Evolutionary conservation across 2,113 vertebrate species (phyloP).

Genomic region (Peromyscus californicus): DNA sequence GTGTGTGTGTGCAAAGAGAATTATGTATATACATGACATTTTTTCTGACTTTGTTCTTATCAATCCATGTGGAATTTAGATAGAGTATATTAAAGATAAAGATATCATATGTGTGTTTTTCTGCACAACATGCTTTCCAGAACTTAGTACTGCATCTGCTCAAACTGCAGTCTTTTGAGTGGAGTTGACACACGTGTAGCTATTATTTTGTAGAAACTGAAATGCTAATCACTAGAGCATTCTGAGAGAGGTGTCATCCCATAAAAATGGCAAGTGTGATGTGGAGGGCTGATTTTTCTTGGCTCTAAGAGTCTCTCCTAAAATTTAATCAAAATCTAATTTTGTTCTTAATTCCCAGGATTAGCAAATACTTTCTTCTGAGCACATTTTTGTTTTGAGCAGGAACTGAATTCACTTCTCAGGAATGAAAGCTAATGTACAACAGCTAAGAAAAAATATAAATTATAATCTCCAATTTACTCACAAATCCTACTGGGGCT

Average conservation of each 20-base stretch:
- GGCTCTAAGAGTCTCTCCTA: slow-evolving; percentile 13
- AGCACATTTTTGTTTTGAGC: slow-evolving; percentile 10
- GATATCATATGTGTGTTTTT: background rate
- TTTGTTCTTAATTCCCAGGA: slow-evolving; percentile 63
- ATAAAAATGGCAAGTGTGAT: background rate
- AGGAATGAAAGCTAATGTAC: slow-evolving; percentile 2
- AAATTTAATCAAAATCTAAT: slow-evolving; percentile 54
- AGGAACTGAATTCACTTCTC: slow-evolving; percentile 27
- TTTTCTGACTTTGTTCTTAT: slow-evolving; percentile 17
- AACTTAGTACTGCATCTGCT: background rate
- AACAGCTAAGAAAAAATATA: slow-evolving; percentile 23
- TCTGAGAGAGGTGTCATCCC: background rate
- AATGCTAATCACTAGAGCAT: background rate
- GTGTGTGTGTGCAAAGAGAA: background rate
- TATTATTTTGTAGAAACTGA: background rate
- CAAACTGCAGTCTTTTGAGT: slow-evolving; percentile 10
- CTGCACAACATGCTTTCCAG: background rate
- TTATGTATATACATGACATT: background rate
- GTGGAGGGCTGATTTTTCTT: slow-evolving; percentile 13
- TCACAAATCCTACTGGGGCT: slow-evolving; percentile 14
- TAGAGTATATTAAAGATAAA: background rate
- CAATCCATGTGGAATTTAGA: background rate
- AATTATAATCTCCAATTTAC: slow-evolving; percentile 48
- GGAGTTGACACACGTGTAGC: background rate
- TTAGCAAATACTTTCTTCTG: slow-evolving; percentile 15